Percentiles rank a stretch among this genome's conserved stretches.
Evolutionary conservation across 2,888 invertebrate species (phyloP).

Genomic region (Cotesia congregata): DNA sequence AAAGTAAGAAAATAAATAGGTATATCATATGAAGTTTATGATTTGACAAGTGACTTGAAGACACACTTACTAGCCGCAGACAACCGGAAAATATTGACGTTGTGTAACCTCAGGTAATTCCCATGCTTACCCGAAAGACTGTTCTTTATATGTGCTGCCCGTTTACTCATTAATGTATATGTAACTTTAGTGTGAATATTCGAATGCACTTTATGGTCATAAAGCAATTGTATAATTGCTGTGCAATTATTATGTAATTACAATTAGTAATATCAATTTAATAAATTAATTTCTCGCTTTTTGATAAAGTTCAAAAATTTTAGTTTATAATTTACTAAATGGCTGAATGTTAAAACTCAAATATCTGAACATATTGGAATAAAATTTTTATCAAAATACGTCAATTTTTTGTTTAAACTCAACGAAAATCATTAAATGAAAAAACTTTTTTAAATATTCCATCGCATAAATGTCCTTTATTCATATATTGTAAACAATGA

Average conservation of each 20-base stretch:
- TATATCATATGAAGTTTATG: not conserved
- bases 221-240: not conserved
- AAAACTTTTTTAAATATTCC: no score
- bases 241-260: not conserved
- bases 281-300: not conserved
- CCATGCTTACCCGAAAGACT: not conserved
- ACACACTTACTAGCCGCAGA: not conserved
- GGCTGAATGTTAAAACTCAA: no score
- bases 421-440: no score
- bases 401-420: no score
- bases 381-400: no score
- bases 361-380: no score
- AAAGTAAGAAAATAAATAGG: not conserved
- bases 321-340: not conserved
- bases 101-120: slow-evolving; percentile 1
- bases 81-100: not conserved
- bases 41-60: not conserved
- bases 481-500: no score
- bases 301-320: not conserved
- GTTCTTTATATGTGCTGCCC: not conserved
- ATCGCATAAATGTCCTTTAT: no score
- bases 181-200: no score
- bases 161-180: not conserved
- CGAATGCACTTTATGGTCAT: no score
- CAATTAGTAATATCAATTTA: not conserved